phyloP scores from a whole-genome alignment of 2,113 vertebrate species.

The Thalassarche chlororhynchos region DNA sequence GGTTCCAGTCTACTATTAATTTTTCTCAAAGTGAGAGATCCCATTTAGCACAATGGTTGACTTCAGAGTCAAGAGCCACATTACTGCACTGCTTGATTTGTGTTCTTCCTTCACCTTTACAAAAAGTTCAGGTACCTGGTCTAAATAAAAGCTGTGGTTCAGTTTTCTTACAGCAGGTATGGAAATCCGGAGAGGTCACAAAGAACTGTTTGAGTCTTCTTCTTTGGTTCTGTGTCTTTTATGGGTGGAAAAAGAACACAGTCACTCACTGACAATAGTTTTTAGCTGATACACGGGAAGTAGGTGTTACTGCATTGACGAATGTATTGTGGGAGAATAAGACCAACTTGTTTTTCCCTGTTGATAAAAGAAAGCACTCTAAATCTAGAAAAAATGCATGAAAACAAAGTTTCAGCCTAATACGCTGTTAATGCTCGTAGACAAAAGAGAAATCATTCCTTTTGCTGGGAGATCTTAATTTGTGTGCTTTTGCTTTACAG shows the following conservation, averaged over 20 bases:
- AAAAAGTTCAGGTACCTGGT: neutral
- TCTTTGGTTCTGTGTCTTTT: neutral
- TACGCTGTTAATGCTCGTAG: neutral
- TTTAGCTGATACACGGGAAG: neutral
- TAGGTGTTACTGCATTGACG: neutral
- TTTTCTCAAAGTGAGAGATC: neutral
- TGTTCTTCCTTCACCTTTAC: neutral
- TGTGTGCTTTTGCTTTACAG: constrained; percentile 65
- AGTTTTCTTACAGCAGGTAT: neutral
- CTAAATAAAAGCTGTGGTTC: neutral
- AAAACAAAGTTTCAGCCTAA: neutral
- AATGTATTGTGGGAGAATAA: neutral
- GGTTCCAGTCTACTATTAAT: neutral
- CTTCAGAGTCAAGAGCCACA: neutral
- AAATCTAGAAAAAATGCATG: neutral
- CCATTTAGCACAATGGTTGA: neutral
- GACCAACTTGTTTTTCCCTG: neutral
- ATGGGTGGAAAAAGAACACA: neutral
- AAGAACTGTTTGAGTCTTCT: neutral
- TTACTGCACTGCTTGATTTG: neutral
- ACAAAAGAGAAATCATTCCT: neutral
- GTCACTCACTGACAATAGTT: neutral
- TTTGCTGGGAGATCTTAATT: neutral
- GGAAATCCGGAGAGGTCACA: neutral
- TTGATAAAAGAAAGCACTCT: neutral